phyloP scores from a whole-genome alignment of 1,140 invertebrate species.

The Melipona quadrifasciata region DNA sequence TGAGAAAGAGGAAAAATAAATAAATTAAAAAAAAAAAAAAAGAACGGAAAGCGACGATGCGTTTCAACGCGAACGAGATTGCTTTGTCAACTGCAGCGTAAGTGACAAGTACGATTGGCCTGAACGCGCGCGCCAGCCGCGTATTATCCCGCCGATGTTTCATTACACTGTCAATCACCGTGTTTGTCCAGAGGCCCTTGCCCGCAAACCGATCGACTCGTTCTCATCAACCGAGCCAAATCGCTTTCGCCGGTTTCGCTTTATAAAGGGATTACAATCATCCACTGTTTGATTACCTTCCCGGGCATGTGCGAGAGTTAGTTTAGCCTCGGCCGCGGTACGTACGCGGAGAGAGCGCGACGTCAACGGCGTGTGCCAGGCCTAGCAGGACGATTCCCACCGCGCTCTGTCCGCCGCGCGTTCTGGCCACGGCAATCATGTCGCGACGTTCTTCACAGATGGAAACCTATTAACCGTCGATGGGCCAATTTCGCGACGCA shows the following conservation, averaged over 20 bases:
- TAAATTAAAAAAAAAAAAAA: neutral
- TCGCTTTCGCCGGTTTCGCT: conserved; percentile 62
- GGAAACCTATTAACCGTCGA: conserved; percentile 32
- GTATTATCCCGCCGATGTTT: conserved; percentile 50
- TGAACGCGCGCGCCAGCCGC: too few species aligned
- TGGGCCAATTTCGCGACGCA: conserved; percentile 25
- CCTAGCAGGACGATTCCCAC: neutral
- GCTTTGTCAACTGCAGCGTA: conserved; percentile 50
- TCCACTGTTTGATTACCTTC: conserved; percentile 67
- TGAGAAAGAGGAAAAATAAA: too few species aligned
- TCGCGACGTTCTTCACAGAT: conserved; percentile 30
- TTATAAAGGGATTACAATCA: conserved; percentile 77
- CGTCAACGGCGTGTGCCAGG: conserved; percentile 1
- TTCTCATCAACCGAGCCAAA: conserved; percentile 44
- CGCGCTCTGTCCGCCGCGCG: neutral
- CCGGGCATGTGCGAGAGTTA: conserved; percentile 41
- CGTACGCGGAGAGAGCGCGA: conserved; percentile 26
- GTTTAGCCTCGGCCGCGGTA: conserved; percentile 27
- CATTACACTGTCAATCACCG: conserved; percentile 51
- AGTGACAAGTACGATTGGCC: conserved; percentile 41
- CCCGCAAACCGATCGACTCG: conserved; percentile 49
- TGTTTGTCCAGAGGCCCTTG: conserved; percentile 39
- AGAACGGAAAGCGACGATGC: neutral
- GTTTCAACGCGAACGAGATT: conserved; percentile 22
- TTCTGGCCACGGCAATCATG: conserved; percentile 28